Percentiles rank a stretch among this genome's conserved stretches.
phyloP scores from a whole-genome alignment of 2,113 vertebrate species.

The Sakesphorus luctuosus region DNA sequence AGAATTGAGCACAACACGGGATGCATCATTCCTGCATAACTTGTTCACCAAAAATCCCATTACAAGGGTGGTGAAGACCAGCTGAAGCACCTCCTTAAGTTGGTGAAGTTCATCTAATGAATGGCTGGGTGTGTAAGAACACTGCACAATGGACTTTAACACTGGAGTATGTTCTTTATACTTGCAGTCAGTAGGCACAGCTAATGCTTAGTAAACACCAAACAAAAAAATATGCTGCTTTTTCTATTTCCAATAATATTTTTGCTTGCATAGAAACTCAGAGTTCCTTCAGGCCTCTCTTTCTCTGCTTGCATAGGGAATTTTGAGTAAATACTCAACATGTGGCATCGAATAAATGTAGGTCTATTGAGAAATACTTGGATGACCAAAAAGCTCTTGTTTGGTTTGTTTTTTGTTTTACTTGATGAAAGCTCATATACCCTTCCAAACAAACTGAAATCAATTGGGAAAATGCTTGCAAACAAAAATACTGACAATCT shows the following conservation, averaged over 20 bases:
- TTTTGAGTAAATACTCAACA: neutral
- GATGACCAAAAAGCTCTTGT: neutral
- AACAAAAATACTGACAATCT: neutral
- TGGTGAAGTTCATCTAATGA: neutral
- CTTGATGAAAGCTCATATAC: neutral
- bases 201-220: neutral
- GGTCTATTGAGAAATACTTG: neutral
- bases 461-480: neutral
- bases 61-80: neutral
- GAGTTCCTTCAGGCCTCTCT: neutral
- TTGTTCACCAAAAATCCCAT: neutral
- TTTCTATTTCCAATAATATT: neutral
- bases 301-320: neutral
- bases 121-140: neutral
- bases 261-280: neutral
- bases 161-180: neutral
- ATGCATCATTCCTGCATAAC: constrained; percentile 15
- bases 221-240: neutral
- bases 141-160: neutral
- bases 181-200: neutral
- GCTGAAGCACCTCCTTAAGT: neutral
- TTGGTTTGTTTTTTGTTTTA: neutral
- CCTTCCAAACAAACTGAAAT: neutral
- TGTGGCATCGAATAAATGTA: neutral
- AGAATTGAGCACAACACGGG: neutral